Evolutionary conservation across 2,888 invertebrate species (phyloP), one percentile per base, ranked within the genome.

Genomic region (Drosophila maculinotata): DNA sequence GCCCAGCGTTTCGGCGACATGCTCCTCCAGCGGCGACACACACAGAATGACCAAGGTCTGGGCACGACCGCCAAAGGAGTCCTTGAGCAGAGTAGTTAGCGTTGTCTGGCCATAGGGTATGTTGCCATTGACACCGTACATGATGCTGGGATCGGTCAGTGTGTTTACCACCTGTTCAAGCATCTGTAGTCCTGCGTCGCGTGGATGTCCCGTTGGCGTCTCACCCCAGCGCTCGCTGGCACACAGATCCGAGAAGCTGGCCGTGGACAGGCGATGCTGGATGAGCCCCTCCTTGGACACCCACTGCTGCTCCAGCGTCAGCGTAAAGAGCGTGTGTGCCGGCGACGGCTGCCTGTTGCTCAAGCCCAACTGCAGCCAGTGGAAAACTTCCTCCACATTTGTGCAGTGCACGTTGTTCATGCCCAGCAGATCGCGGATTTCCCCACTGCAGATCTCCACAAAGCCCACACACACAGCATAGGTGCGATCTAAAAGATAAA

Each of bases 241-340:
- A 28, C 92, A 94, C 23, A 95, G 91, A 88, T 95, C 95, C 85
- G 95, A 94, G 90, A 95, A 95, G 87, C 95, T 95, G 0, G 95
- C 95, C 31, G 95, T 95, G 0, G 95, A 95, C 81, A 95, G 92
- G 74, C 94, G 93, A 85, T 95, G 95, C 79, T 95, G 95, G 1
- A 95, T 92, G 14, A 94, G 92, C 17, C 94, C 94, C 85, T 95
- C 94, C 20, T 94, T 93, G 3, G 93, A 93, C 4, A 95, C 93
- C 95, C 95, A 95, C 76, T 95, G 94, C 84, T 96, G 95, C 86
- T 95, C 95, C 75, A 96, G 92, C 35, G 95, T 95, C 0, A 96
- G 92, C 2, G 95, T 95, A 73, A 96, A 95, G 0, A 95, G 92
- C 5, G 94, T 94, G 78, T 95, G 95, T 0, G 87, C 78, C 1